These are phyloP conservation scores for Anorthoa munda DNA, from an alignment of 2,888 invertebrate genomes.

Conservation along the genomic window DNA sequence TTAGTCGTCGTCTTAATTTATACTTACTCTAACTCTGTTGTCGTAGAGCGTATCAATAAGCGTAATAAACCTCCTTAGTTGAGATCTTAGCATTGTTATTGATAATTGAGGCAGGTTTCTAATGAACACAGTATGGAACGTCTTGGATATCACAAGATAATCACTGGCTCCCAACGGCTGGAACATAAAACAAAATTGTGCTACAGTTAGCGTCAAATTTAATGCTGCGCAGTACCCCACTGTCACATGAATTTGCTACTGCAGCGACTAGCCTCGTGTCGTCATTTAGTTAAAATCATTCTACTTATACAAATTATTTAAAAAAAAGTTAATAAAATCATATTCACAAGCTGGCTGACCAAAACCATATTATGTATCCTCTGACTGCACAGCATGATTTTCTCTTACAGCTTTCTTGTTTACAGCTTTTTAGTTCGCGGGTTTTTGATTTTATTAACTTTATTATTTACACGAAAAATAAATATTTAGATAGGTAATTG, in stretches of 20 bases:
- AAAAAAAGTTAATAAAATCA: too few species aligned
- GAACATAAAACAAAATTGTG: slow-evolving; percentile 66
- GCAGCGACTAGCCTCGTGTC: neutral
- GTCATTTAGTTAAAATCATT: neutral
- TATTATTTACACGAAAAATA: too few species aligned
- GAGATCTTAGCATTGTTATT: slow-evolving; percentile 94
- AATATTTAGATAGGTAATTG: too few species aligned
- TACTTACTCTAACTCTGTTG: slow-evolving; percentile 94
- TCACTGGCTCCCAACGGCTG: slow-evolving; percentile 98
- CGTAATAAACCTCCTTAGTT: slow-evolving; percentile 98
- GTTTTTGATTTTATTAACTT: too few species aligned
- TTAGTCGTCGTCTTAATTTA: too few species aligned
- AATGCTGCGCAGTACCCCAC: neutral
- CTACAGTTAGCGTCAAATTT: neutral
- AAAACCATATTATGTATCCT: too few species aligned
- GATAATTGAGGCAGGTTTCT: slow-evolving; percentile 96
- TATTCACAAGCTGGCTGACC: too few species aligned
- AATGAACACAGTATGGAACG: slow-evolving; percentile 98
- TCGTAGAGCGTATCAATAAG: slow-evolving; percentile 99
- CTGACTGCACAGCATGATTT: too few species aligned
- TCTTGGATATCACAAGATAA: slow-evolving; percentile 97
- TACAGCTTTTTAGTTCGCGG: too few species aligned
- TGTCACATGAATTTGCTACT: neutral
- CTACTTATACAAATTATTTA: neutral
- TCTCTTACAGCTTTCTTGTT: too few species aligned